Evolutionary conservation across 2,797 vertebrate genomes (phyloP).

Genomic region (Sorex maritimensis): DNA sequence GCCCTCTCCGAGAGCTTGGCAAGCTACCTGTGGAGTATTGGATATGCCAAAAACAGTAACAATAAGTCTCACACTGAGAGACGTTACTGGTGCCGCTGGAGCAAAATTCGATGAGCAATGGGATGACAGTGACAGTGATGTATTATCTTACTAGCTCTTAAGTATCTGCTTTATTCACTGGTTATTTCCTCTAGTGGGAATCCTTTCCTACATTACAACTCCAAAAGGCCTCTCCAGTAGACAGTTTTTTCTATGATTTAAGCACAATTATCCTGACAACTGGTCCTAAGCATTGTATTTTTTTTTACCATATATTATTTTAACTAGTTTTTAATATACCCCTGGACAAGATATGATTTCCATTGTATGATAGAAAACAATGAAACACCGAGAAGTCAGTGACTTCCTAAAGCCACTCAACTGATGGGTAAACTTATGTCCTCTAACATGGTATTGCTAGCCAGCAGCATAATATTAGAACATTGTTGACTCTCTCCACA

Average conservation of each 20-base stretch:
- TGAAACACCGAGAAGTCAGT: background rate
- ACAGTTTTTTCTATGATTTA: background rate
- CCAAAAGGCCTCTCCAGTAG: background rate
- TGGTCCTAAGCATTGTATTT: background rate
- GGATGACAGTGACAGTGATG: too few relatives aligned
- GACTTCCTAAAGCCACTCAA: background rate
- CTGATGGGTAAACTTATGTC: background rate
- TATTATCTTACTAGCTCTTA: background rate
- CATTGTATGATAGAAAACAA: conserved; percentile 13
- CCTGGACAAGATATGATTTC: background rate
- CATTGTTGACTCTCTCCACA: background rate
- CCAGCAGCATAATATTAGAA: background rate
- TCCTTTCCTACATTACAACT: background rate
- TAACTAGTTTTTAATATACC: background rate
- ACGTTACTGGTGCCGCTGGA: too few relatives aligned
- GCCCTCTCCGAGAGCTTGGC: too few relatives aligned
- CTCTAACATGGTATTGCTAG: background rate
- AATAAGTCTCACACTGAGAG: too few relatives aligned
- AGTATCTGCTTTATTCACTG: background rate
- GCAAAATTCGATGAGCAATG: too few relatives aligned
- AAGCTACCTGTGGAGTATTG: too few relatives aligned
- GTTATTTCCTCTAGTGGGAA: background rate
- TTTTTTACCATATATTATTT: conserved; percentile 17
- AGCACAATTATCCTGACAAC: background rate
- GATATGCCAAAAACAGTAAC: too few relatives aligned